Conservation (phyloP, 2,113 vertebrate species). For the Gracilinanus agilis region DNA sequence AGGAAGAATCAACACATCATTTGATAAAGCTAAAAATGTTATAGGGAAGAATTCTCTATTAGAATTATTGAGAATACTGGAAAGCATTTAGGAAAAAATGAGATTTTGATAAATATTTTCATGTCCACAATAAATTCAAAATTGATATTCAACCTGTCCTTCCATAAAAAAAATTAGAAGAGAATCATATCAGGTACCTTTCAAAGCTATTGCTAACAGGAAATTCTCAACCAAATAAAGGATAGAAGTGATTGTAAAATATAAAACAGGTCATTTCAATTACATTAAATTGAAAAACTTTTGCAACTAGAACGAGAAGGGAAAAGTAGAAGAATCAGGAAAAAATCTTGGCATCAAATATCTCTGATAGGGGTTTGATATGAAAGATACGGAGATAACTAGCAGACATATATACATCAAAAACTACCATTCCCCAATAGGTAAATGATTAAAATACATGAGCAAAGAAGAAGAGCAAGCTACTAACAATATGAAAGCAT, state of each 20-base stretch:
- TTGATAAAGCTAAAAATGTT: background rate
- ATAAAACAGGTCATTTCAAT: background rate
- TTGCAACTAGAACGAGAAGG: background rate
- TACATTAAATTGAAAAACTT: background rate
- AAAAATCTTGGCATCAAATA: background rate
- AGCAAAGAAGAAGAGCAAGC: background rate
- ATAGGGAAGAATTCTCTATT: background rate
- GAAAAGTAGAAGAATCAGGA: background rate
- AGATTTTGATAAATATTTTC: background rate
- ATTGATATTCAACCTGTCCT: background rate
- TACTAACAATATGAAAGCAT: background rate
- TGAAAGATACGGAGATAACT: background rate
- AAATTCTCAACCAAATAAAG: background rate
- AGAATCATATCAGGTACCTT: background rate
- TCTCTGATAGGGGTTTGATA: background rate
- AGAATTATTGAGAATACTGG: background rate
- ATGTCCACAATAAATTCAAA: background rate
- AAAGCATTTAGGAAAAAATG: background rate
- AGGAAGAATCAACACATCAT: background rate
- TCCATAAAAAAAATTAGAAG: background rate
- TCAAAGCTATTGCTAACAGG: background rate
- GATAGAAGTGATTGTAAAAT: background rate
- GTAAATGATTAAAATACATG: background rate
- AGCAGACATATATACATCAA: background rate
- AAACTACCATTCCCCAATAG: background rate